Conservation (phyloP, 2,888 invertebrate genomes). For the Leptinotarsa haldemani region DNA sequence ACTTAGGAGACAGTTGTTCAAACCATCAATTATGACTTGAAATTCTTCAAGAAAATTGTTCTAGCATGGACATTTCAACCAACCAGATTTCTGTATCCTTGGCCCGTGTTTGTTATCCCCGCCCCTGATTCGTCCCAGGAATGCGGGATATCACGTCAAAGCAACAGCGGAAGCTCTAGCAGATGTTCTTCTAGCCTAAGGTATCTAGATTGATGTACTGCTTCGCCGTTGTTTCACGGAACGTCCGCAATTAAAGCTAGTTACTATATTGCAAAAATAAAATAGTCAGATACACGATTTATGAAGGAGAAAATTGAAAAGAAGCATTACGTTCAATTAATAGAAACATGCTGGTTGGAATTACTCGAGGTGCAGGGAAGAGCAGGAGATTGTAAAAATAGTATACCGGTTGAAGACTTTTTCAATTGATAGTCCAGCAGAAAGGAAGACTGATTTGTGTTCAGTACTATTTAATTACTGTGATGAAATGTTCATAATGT, state of each 20-base stretch:
- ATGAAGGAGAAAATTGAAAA: constrained; percentile 35
- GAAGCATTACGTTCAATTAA: constrained; percentile 24
- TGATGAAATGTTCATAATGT: no score
- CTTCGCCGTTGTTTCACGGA: constrained; percentile 38
- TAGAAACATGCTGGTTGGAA: constrained; percentile 29
- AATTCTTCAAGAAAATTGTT: no score
- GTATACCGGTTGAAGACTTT: not conserved
- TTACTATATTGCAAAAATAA: constrained; percentile 36
- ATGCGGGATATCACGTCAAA: constrained; percentile 36
- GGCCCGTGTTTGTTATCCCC: not conserved
- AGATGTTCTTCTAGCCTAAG: constrained; percentile 45
- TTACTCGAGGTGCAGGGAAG: constrained; percentile 9
- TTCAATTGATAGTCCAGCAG: no score
- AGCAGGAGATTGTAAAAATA: not conserved
- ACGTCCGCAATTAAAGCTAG: constrained; percentile 42
- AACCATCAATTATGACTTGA: no score
- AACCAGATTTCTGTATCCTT: no score
- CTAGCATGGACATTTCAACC: no score
- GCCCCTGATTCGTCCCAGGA: constrained; percentile 22
- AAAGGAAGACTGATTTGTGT: no score
- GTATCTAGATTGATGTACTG: constrained; percentile 46
- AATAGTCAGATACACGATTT: constrained; percentile 30
- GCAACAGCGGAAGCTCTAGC: constrained; percentile 40
- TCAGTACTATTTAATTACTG: no score
- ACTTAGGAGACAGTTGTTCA: no score